Percentiles rank a stretch among this genome's conserved stretches.
These are phyloP conservation scores for Gambusia yucatana DNA, from an alignment of 2,797 vertebrate genomes.

Conservation along the genomic window DNA sequence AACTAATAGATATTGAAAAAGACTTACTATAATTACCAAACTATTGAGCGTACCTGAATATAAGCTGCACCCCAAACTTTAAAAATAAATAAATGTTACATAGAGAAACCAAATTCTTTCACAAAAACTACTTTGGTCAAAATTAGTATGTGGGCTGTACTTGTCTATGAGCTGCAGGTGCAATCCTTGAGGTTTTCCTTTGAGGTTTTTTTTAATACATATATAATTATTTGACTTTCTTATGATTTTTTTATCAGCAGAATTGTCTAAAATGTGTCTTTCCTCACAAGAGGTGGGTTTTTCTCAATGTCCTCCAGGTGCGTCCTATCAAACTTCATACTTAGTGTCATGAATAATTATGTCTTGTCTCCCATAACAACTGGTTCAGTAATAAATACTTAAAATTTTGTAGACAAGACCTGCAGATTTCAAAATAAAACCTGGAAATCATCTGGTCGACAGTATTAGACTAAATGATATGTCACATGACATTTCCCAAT, in stretches of 20 bases:
- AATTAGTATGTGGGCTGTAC: no score
- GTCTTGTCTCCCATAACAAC: neutral
- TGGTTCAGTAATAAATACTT: neutral
- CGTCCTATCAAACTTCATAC: neutral
- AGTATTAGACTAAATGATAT: neutral
- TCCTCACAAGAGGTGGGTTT: neutral
- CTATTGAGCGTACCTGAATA: no score
- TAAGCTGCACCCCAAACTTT: no score
- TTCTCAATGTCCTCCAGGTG: constrained; percentile 1
- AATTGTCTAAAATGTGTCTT: neutral
- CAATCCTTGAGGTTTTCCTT: no score
- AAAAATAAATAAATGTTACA: neutral
- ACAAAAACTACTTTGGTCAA: neutral
- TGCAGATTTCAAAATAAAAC: neutral
- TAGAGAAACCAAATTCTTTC: neutral
- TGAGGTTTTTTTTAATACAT: no score
- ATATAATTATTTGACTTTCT: no score
- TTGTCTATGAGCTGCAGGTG: no score
- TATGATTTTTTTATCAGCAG: no score
- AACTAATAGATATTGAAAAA: neutral
- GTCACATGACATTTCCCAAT: neutral
- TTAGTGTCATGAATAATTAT: neutral
- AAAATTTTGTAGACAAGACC: neutral
- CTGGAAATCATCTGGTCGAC: neutral
- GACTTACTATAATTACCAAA: no score